Conservation (phyloP, 2,113 vertebrate species). For the Mastomys natalensis region DNA sequence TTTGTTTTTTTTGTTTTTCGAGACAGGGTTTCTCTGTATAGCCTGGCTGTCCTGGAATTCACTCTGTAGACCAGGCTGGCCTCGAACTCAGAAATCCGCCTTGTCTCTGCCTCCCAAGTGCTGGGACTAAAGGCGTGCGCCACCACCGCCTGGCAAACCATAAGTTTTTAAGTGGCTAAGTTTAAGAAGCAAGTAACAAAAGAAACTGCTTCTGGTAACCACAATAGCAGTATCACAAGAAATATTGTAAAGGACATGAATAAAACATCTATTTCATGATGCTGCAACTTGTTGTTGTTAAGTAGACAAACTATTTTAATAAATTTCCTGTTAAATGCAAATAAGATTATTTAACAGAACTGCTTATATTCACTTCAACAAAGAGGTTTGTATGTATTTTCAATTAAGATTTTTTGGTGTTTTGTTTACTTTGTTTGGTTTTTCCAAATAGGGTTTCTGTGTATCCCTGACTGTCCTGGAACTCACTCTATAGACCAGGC, state of each 20-base stretch:
- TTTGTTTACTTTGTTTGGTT: neutral
- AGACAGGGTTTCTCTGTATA: no score
- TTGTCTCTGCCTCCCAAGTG: no score
- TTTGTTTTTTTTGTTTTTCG: no score
- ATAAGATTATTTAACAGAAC: neutral
- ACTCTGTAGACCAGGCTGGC: no score
- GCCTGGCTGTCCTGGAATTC: no score
- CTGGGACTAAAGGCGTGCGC: no score
- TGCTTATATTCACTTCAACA: constrained; percentile 9
- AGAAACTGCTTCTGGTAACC: neutral
- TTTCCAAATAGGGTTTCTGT: neutral
- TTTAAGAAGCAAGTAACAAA: neutral
- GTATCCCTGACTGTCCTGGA: neutral
- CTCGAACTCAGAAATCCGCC: no score
- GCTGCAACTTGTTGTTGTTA: neutral
- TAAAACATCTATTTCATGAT: neutral
- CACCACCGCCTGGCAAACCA: no score
- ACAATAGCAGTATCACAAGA: neutral
- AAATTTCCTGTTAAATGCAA: neutral
- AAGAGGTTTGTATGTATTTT: neutral
- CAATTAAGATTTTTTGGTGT: neutral
- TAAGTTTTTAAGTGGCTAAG: neutral
- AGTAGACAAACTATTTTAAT: neutral
- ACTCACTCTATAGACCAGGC: neutral
- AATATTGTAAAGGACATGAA: neutral